Evolutionary conservation across 2,888 invertebrate species (phyloP), one percentile per base, ranked within the genome.

Genomic region (Lasioglossum oenotherae): DNA sequence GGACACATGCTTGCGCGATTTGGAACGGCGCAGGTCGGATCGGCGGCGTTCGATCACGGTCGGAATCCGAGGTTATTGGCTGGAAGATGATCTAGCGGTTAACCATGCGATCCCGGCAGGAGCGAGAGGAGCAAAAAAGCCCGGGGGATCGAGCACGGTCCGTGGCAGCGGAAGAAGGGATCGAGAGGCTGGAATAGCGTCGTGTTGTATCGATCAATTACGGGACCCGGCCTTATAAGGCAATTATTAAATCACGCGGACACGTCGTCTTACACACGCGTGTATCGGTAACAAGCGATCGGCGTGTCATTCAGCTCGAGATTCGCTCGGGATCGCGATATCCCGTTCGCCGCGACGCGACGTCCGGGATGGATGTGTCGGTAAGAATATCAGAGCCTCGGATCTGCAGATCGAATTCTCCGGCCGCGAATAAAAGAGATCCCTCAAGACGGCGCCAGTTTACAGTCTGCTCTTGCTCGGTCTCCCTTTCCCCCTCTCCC

Each of bases 251-350:
- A 89, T 89, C 88, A 89, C 89, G 87, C 88, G 85, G 87, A 89
- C 89, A 89, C 89, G 87, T 89, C 87, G 88, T 85, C 81, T 83
- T 87, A 87, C 88, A 87, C 87, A 82, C 84, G 83, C 77, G 86
- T 88, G 89, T 89, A 89, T 89, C 89, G 88, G 84, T 89, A 89
- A 89, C 89, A 82, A 89, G 89, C 89, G 89, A 89, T 89, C 89
- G 85, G 64, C 87, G 82, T 88, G 89, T 89, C 89, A 89, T 78
- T 87, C 84, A 74, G 64, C 73, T 8, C n/a, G 83, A 85, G 82
- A 85, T 89, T 85, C 89, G 82, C 86, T 75, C 82, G 75, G 78
- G 86, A 84, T 88, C 88, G 80, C 86, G 86, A 87, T 87, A 78
- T 78, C 78, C 75, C 74, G 76, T 71, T 80, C 78, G 41, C 57